Conservation (phyloP, 1,140 invertebrate species). For the Trichomalopsis sarcophagae region DNA sequence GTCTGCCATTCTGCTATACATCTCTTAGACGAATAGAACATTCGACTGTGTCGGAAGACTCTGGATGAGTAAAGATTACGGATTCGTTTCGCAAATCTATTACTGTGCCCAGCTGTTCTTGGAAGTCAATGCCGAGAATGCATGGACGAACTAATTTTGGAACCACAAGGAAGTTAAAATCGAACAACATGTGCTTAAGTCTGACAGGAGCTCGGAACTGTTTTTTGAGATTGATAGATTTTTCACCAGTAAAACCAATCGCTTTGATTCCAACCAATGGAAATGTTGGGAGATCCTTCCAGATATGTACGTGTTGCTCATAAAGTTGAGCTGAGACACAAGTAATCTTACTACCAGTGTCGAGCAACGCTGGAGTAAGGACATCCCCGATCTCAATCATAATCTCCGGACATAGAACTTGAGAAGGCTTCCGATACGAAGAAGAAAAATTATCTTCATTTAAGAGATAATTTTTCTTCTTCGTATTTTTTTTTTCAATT, state of each 20-base stretch:
- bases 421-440: too few relatives aligned
- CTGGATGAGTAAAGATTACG: too few relatives aligned
- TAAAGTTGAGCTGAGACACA: neutral
- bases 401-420: neutral
- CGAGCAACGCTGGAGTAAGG: neutral
- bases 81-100: neutral
- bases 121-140: neutral
- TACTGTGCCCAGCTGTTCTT: neutral
- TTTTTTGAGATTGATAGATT: neutral
- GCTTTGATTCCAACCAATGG: conserved; percentile 1
- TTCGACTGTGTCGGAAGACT: too few relatives aligned
- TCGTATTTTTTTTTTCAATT: too few relatives aligned
- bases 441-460: too few relatives aligned
- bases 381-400: too few relatives aligned
- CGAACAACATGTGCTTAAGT: too few relatives aligned
- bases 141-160: neutral
- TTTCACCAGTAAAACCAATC: neutral
- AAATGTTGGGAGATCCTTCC: neutral
- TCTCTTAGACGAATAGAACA: too few relatives aligned
- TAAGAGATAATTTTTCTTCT: too few relatives aligned
- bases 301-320: neutral
- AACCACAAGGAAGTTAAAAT: neutral
- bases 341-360: neutral
- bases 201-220: neutral
- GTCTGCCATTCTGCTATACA: too few relatives aligned